A percentile compares a stretch with the other conserved stretches of the same genome.
Evolutionary conservation across 2,113 vertebrate species (phyloP).

Genomic region (Oostethus manadensis): DNA sequence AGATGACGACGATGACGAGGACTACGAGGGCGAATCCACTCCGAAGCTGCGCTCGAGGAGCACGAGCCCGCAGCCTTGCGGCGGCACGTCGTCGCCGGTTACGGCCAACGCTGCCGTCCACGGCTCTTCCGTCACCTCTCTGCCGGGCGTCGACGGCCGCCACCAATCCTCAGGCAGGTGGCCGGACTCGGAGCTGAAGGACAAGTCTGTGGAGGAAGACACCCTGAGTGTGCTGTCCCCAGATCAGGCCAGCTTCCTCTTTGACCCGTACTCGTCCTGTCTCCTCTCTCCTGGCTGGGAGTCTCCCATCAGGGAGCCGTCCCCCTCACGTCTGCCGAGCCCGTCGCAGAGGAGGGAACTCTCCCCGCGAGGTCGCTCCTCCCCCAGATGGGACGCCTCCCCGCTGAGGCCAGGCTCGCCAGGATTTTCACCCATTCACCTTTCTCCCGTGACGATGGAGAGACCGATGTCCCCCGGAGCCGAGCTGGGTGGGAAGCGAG

Average conservation of each 20-base stretch:
- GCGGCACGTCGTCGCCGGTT: constrained; percentile 79
- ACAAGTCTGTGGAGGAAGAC: constrained; percentile 84
- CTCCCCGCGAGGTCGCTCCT: constrained; percentile 61
- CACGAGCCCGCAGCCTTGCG: constrained; percentile 86
- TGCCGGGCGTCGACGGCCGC: constrained; percentile 79
- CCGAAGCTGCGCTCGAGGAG: constrained; percentile 91
- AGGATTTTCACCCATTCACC: constrained; percentile 61
- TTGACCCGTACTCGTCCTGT: constrained; percentile 83
- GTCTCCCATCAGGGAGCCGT: constrained; percentile 66
- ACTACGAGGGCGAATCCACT: constrained; percentile 89
- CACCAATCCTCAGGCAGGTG: constrained; percentile 72
- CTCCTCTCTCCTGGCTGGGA: constrained; percentile 84
- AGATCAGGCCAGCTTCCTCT: constrained; percentile 80
- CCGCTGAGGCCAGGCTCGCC: constrained; percentile 86
- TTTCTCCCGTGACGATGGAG: constrained; percentile 55
- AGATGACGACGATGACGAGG: constrained; percentile 90
- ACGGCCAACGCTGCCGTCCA: constrained; percentile 74
- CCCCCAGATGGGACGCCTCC: constrained; percentile 81
- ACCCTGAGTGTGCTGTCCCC: constrained; percentile 73
- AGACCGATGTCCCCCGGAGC: constrained; percentile 84
- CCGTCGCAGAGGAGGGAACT: constrained; percentile 66
- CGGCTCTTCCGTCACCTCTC: constrained; percentile 64
- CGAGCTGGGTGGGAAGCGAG: constrained; percentile 77
- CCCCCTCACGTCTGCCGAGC: constrained; percentile 63
- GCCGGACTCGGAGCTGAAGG: constrained; percentile 74